A percentile compares a stretch with the other conserved stretches of the same genome.
Evolutionary conservation across 1,140 invertebrate species (phyloP).

Genomic region (Drosophila rufa): DNA sequence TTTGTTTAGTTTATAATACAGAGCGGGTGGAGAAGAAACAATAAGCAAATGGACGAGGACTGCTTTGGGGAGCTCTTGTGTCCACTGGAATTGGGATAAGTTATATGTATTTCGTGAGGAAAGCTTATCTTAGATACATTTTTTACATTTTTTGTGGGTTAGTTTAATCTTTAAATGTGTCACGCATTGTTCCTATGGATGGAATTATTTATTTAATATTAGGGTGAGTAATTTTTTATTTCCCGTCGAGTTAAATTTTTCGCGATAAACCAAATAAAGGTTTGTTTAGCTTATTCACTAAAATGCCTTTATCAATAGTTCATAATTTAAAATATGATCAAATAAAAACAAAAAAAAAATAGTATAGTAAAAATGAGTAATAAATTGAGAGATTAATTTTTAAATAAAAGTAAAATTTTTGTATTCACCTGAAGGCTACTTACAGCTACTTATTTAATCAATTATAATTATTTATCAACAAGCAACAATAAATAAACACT

Average conservation of each 20-base stretch:
- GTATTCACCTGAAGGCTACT: background rate
- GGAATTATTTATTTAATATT: background rate
- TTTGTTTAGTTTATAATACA: slow-evolving; percentile 19
- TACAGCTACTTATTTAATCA: slow-evolving; percentile 1
- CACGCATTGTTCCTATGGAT: too few species aligned
- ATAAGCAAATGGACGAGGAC: background rate
- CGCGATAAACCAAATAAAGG: background rate
- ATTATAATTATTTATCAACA: slow-evolving; percentile 13
- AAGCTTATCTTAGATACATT: background rate
- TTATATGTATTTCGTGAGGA: background rate
- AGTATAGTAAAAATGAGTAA: background rate
- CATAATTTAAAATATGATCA: background rate
- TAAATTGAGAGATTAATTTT: background rate
- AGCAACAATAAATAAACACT: slow-evolving; percentile 12
- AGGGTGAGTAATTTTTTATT: background rate
- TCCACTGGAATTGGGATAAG: background rate
- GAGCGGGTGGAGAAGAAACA: background rate
- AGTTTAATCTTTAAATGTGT: background rate
- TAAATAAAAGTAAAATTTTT: background rate
- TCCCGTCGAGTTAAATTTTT: background rate
- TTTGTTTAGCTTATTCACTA: too few species aligned
- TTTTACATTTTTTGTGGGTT: background rate
- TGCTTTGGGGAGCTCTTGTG: background rate
- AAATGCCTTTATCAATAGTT: too few species aligned
- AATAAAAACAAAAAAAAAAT: too few species aligned